A percentile compares a stretch with the other conserved stretches of the same genome.
Evolutionary conservation across 2,888 invertebrate species (phyloP).

Genomic region (Thera obeliscata): DNA sequence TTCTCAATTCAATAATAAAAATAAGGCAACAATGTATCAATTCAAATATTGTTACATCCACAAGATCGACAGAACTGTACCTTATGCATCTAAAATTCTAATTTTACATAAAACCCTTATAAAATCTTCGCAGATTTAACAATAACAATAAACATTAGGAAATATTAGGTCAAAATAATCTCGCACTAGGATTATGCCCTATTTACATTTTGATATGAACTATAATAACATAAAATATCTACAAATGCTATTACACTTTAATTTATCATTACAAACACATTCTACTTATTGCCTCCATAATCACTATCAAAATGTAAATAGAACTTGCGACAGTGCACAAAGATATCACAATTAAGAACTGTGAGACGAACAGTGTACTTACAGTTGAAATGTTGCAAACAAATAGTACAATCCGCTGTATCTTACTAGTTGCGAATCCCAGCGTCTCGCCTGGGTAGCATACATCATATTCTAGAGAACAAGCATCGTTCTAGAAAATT

Average conservation of each 20-base stretch:
- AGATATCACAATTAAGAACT: constrained; percentile 41
- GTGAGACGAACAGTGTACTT: constrained; percentile 31
- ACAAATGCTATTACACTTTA: constrained; percentile 3
- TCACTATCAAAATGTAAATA: constrained; percentile 37
- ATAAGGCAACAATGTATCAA: constrained; percentile 65
- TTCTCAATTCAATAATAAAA: constrained; percentile 46
- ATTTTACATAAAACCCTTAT: constrained; percentile 39
- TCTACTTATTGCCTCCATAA: constrained; percentile 6
- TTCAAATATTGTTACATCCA: constrained; percentile 54
- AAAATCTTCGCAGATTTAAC: constrained; percentile 53
- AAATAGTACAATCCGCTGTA: too few relatives aligned
- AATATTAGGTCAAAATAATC: constrained; percentile 59
- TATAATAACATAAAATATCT: constrained; percentile 15
- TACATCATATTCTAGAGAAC: too few relatives aligned
- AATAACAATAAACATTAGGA: constrained; percentile 54
- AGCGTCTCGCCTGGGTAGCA: too few relatives aligned
- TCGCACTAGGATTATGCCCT: constrained; percentile 51
- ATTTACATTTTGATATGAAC: constrained; percentile 37
- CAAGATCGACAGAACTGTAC: constrained; percentile 41
- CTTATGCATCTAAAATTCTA: constrained; percentile 30
- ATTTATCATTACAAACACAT: background rate
- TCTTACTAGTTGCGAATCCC: too few relatives aligned
- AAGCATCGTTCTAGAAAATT: too few relatives aligned
- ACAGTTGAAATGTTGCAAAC: background rate
- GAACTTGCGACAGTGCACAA: constrained; percentile 31